Conservation (phyloP, 2,888 invertebrate species). For the Pyrochroa serraticornis region DNA sequence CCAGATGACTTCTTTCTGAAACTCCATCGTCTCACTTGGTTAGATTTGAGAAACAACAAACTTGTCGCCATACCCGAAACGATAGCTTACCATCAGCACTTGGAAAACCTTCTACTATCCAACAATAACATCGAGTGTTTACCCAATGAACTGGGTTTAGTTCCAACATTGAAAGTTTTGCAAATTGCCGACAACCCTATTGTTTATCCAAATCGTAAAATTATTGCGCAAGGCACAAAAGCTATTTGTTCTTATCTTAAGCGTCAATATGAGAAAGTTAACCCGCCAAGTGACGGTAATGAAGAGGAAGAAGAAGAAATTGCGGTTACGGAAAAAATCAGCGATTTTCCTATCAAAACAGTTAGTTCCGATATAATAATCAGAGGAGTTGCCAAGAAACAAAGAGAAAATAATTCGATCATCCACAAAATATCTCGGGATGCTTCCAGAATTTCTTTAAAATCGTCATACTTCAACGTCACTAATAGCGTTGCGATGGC, state of each 20-base stretch:
- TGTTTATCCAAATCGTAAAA: constrained; percentile 62
- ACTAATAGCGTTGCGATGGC: constrained; percentile 15
- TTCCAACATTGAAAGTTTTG: constrained; percentile 65
- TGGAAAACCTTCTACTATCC: constrained; percentile 69
- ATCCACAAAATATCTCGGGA: constrained; percentile 46
- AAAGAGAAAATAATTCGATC: constrained; percentile 38
- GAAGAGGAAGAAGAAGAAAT: constrained; percentile 19
- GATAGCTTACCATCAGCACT: constrained; percentile 63
- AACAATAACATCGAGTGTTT: constrained; percentile 66
- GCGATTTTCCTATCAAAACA: constrained; percentile 1
- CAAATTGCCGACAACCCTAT: constrained; percentile 69
- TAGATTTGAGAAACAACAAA: constrained; percentile 69
- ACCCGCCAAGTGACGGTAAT: neutral
- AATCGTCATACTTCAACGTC: constrained; percentile 57
- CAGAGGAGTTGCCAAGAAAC: constrained; percentile 10
- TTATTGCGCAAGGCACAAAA: constrained; percentile 62
- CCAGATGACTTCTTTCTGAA: constrained; percentile 66
- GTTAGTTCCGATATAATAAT: neutral
- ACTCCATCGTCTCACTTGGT: constrained; percentile 65
- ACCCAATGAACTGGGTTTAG: constrained; percentile 66
- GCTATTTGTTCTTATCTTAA: constrained; percentile 47
- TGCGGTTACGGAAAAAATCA: constrained; percentile 1
- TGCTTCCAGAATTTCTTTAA: constrained; percentile 55
- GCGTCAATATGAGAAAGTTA: constrained; percentile 42
- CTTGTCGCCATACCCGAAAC: constrained; percentile 63